Evolutionary conservation across 2,113 vertebrate species (phyloP).

Genomic region (Pteronura brasiliensis): DNA sequence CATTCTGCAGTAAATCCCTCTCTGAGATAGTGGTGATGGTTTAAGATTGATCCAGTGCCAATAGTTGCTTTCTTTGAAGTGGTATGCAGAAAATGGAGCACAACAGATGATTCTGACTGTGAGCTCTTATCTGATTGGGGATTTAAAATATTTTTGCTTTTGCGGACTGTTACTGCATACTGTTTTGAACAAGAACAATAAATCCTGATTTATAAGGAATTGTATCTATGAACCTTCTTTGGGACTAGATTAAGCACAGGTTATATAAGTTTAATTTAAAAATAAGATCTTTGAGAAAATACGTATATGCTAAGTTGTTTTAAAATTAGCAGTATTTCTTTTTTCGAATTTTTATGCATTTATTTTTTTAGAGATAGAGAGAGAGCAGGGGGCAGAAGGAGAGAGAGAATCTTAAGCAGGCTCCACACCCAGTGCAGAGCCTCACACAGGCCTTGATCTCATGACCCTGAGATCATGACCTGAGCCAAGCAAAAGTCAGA

Average conservation of each 20-base stretch:
- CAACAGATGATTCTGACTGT: neutral
- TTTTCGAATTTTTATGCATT: neutral
- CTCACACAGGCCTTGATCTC: too few relatives aligned
- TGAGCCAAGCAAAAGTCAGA: neutral
- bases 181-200: neutral
- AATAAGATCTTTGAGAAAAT: neutral
- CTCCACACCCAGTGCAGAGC: neutral
- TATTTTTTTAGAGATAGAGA: neutral
- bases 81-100: neutral
- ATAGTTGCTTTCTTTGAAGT: neutral
- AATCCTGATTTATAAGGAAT: neutral
- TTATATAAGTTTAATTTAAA: neutral
- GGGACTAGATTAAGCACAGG: neutral
- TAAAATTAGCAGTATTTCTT: neutral
- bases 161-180: fast-evolving
- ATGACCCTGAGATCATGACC: too few relatives aligned
- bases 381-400: neutral
- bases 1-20: too few relatives aligned
- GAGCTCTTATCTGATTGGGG: neutral
- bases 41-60: neutral
- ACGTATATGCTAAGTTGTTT: neutral
- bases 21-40: too few relatives aligned
- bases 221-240: neutral
- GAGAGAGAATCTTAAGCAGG: neutral
- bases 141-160: neutral